These are phyloP conservation scores for Stigmatopora argus DNA, from an alignment of 2,113 vertebrate genomes.

Conservation along the genomic window DNA sequence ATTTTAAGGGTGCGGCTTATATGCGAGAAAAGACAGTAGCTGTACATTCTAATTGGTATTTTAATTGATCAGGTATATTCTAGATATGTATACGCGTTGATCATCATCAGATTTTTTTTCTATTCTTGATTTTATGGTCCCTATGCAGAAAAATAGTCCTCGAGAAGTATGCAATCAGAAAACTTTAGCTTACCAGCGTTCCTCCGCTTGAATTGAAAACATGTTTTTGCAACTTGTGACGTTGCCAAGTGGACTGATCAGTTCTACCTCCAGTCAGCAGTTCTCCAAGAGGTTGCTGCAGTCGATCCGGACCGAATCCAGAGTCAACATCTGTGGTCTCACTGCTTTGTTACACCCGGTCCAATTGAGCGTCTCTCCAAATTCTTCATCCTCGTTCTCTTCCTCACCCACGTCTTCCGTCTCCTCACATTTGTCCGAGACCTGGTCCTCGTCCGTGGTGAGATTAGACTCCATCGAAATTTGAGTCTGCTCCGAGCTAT, in stretches of 20 bases:
- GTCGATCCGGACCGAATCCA: conserved; percentile 69
- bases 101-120: too few species aligned
- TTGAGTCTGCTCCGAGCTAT: conserved; percentile 55
- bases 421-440: conserved; percentile 47
- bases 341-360: conserved; percentile 36
- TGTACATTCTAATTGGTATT: too few species aligned
- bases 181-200: too few species aligned
- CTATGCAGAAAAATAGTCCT: too few species aligned
- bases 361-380: conserved; percentile 4
- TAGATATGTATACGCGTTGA: too few species aligned
- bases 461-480: conserved; percentile 53
- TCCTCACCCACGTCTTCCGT: conserved; percentile 21
- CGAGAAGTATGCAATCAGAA: too few species aligned
- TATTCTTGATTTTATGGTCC: too few species aligned
- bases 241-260: neutral
- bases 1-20: too few species aligned
- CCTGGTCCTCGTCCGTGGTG: conserved; percentile 54
- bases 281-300: conserved; percentile 57
- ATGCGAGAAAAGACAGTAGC: too few species aligned
- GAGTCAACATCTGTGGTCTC: conserved; percentile 45
- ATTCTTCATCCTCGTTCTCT: conserved; percentile 22
- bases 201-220: too few species aligned
- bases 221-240: neutral
- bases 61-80: too few species aligned
- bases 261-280: neutral